phyloP scores from a whole-genome alignment of 2,797 vertebrate species.

The Pangasius larnaudii region DNA sequence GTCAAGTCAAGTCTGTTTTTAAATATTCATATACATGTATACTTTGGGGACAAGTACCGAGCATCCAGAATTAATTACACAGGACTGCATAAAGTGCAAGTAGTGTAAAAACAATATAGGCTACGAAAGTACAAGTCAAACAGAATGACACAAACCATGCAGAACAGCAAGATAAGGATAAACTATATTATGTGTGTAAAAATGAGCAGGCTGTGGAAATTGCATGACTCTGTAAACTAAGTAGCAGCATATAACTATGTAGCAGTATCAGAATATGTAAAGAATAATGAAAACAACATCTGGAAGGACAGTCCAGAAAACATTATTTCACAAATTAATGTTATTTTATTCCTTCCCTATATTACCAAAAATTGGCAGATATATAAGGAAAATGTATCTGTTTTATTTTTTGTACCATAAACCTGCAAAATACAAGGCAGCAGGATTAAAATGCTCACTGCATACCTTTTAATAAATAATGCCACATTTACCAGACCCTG shows the following conservation, averaged over 20 bases:
- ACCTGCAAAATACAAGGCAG: neutral
- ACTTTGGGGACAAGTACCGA: neutral
- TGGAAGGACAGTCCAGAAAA: neutral
- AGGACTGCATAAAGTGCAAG: neutral
- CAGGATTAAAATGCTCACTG: neutral
- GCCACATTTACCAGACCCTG: neutral
- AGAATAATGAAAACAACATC: neutral
- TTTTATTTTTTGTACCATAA: neutral
- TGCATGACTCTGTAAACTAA: neutral
- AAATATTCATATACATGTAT: neutral
- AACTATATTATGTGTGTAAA: neutral
- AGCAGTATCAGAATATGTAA: neutral
- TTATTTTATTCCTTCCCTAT: neutral
- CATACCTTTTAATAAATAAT: neutral
- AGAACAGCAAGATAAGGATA: neutral
- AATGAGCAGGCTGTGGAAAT: neutral
- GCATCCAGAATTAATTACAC: neutral
- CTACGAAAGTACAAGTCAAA: neutral
- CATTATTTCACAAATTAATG: neutral
- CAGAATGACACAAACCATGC: neutral
- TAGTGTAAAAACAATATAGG: neutral
- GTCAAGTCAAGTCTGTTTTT: neutral
- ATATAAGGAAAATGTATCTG: neutral
- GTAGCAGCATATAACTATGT: neutral
- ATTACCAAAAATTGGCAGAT: neutral